Conservation (phyloP, 2,888 invertebrate species). For the Acanthosepion esculentum region DNA sequence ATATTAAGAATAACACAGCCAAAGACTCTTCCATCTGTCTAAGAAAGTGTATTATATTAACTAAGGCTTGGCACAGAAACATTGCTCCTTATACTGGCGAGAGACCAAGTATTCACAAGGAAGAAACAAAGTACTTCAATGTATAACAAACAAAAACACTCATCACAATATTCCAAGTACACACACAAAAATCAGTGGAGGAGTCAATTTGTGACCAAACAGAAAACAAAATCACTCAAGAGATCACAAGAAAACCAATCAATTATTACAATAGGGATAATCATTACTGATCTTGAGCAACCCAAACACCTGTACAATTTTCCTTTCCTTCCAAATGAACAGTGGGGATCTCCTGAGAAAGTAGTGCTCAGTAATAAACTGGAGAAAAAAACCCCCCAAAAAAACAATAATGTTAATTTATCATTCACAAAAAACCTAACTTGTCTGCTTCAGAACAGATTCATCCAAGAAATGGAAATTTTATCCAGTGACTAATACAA, state of each 20-base stretch:
- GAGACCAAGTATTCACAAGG: neutral
- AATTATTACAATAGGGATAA: neutral
- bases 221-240: neutral
- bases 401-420: too few relatives aligned
- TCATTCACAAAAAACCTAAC: too few relatives aligned
- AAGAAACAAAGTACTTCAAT: neutral
- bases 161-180: neutral
- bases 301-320: neutral
- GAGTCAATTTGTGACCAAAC: neutral
- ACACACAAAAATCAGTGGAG: neutral
- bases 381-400: too few relatives aligned
- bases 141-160: slow-evolving; percentile 14
- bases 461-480: too few relatives aligned
- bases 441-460: too few relatives aligned
- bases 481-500: too few relatives aligned
- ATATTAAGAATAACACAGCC: neutral
- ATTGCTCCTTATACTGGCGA: neutral
- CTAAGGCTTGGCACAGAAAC: neutral
- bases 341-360: neutral
- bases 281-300: neutral
- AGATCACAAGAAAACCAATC: neutral
- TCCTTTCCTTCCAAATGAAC: neutral
- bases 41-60: neutral
- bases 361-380: too few relatives aligned
- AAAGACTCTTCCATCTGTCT: slow-evolving; percentile 33